Conservation (phyloP, 2,113 vertebrate species). For the Carassius carassius region DNA sequence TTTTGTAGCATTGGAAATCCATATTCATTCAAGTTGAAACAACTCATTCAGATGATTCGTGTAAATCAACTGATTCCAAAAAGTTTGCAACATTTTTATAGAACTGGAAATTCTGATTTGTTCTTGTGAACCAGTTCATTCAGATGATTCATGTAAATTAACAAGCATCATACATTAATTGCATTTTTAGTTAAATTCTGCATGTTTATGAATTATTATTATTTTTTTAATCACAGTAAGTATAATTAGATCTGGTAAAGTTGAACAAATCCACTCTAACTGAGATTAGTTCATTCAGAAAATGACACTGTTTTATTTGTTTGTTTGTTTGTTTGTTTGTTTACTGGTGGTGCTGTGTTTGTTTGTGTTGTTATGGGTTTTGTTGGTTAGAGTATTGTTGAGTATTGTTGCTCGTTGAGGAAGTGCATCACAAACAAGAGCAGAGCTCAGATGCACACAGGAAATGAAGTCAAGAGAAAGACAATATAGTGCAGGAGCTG, state of each 20-base stretch:
- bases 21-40: neutral
- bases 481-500: constrained; percentile 42
- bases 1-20: neutral
- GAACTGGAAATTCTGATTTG: too few relatives aligned
- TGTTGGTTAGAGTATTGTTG: too few relatives aligned
- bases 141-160: too few relatives aligned
- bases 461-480: constrained; percentile 67
- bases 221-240: too few relatives aligned
- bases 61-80: neutral
- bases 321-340: too few relatives aligned
- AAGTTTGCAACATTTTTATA: neutral
- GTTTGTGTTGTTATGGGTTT: neutral
- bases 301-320: too few relatives aligned
- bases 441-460: constrained; percentile 64
- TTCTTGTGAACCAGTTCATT: too few relatives aligned
- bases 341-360: neutral
- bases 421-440: constrained; percentile 62
- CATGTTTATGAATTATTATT: too few relatives aligned
- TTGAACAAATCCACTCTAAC: too few relatives aligned
- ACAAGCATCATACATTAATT: too few relatives aligned
- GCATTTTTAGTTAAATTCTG: neutral
- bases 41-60: neutral
- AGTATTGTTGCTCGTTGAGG: constrained; percentile 57
- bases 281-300: too few relatives aligned
- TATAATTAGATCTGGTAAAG: too few relatives aligned